Base-by-base conservation (phyloP, 2,797 vertebrate genomes). In the Melanotaenia maccullochi region DNA sequence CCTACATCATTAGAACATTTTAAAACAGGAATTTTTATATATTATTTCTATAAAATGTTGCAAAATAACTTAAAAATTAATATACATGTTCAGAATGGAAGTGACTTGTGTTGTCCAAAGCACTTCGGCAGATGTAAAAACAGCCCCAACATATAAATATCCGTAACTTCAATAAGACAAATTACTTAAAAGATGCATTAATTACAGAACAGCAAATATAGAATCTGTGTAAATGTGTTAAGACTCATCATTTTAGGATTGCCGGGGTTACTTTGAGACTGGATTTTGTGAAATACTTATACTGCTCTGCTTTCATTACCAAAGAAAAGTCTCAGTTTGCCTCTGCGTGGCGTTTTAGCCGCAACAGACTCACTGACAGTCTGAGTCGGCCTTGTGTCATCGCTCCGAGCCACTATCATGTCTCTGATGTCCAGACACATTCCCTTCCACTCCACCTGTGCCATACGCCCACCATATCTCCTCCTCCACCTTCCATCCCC, bases 391-490 rank as follows among this genome's bases (percentile, higher is more conserved):
- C 79, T 69, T 68, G 35, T 72, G 85, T 83, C 87, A 81, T 84
- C 25, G 79, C 87, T 87, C 57, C 24, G 2, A 87, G 92, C 85
- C 73, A 77, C 81, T 74, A 81, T 87, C 83, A 78, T 83, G 88
- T 76, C 88, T 82, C 54, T 36, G 71, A 71, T 76, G 88, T 93
- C 93, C 90, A 94, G 93, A 93, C 92, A 79, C 85, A 93, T 94
- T 94, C 76, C 83, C 87, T 93, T 94, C 90, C 91, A 92, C 93
- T 93, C 82, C 93, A 92, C 87, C 88, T 91, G 91, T 89, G 89
- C 82, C 85, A 84, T 60, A 71, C 81, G 68, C 76, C 70, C 58
- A 8, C 72, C 63, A 20, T 33, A 44, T 70, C 80, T 76, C 71
- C 76, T 77, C 78, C 78, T 73, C 75, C 71, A 55, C 74, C 76